Evolutionary conservation across 2,113 vertebrate genomes (phyloP).

Genomic region (Cynocephalus volans): DNA sequence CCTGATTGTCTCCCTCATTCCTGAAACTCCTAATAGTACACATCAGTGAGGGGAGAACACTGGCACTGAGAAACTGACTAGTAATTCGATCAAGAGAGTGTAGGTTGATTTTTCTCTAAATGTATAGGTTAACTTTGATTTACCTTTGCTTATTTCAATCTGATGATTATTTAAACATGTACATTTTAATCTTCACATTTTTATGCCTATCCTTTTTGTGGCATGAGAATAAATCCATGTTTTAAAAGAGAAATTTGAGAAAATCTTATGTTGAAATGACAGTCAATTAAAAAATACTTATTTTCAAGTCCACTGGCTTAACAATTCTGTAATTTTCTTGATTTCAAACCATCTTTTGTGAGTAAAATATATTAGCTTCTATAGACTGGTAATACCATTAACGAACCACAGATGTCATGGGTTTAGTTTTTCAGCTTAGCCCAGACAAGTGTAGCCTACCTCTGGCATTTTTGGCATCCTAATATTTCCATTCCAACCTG

Average conservation of each 20-base stretch:
- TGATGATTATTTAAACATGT: constrained; percentile 50
- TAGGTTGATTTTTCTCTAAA: constrained; percentile 31
- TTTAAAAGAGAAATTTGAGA: constrained; percentile 33
- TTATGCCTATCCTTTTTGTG: background rate
- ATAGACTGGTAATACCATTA: background rate
- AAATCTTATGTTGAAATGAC: background rate
- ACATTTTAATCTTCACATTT: constrained; percentile 56
- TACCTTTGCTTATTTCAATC: constrained; percentile 38
- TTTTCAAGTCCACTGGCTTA: background rate
- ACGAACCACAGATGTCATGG: background rate
- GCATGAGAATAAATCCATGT: constrained; percentile 1
- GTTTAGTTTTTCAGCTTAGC: background rate
- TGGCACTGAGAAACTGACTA: background rate
- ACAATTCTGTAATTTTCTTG: background rate
- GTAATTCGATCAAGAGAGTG: background rate
- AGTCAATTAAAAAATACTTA: background rate
- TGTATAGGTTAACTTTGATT: constrained; percentile 57
- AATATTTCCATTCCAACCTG: background rate
- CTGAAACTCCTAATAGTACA: background rate
- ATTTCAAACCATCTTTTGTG: background rate
- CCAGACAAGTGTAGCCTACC: background rate
- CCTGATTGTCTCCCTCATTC: background rate
- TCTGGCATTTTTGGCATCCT: background rate
- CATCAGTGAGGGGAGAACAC: background rate
- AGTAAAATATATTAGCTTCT: background rate